Evolutionary conservation across 53 echinoderm and acorn worm genomes (phyloP), one percentile per base, ranked within the genome.

Genomic region (Holothuria scabra): DNA sequence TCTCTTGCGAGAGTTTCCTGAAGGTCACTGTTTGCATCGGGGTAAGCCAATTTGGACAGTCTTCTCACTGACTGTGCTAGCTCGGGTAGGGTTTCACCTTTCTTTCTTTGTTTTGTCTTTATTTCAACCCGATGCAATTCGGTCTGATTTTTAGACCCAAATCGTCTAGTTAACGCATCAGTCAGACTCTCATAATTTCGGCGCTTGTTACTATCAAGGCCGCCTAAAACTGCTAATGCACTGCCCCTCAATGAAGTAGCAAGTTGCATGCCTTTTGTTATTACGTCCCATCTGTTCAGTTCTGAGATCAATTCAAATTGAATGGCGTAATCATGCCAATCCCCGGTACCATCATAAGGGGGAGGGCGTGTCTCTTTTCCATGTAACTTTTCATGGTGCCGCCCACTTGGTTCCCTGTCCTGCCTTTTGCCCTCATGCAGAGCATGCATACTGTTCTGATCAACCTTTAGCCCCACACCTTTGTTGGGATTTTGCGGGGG

Each of bases 301-400:
- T 76, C 58, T n/a, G 78, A 33, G 20, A 76, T 76, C 25, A 76
- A 56, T 26, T 56, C 57, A 30, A 76, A 76, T 38, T 76, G 78
- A n/a, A n/a, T n/a, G n/a, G n/a, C n/a, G n/a, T n/a, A n/a, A n/a
- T n/a, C n/a, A n/a, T n/a, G n/a, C n/a, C 78, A 76, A 21, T 52
- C 56, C 9, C 52, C 26, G 10, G 11, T 52, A n/a, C 78, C 78
- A 38, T 76, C 78, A 55, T 52, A 76, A 12, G 57, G 19, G n/a
- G n/a, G 12, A n/a, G 78, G 78, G 23, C 26, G 52, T 46, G 26
- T 26, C 55, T 56, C 57, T 20, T 58, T 13, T 16, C 58, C 58
- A n/a, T n/a, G n/a, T n/a, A n/a, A n/a, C n/a, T n/a, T n/a, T n/a
- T n/a, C n/a, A n/a, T n/a, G n/a, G n/a, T n/a, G n/a, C n/a, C n/a